Base-by-base conservation (phyloP, 1,140 invertebrate genomes). In the Heliconius melpomene region DNA sequence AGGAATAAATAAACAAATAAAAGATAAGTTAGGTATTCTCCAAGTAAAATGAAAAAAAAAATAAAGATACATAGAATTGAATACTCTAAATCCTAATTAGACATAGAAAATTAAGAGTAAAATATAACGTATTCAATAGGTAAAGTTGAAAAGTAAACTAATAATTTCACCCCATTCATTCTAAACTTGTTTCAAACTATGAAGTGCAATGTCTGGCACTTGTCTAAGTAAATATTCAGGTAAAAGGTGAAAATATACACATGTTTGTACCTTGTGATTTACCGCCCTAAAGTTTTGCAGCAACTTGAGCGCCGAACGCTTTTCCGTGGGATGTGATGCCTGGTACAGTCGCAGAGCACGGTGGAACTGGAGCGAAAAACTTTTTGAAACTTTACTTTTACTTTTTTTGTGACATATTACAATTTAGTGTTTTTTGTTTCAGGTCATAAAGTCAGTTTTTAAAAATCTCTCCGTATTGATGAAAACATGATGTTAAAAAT, bases 271-370 rank as follows among this genome's bases (percentile, higher is more conserved):
- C 89, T 92, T 92, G 73, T 87, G 84, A 82, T 89, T 91, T 11
- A 92, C 87, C 23, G 88, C 84, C 76, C 90, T 88, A 46, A 92
- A 86, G 72, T 92, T 90, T 66, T 92, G 90, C 46, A 93, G 83
- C 32, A 91, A 74, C 78, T 93, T 91, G 40, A 93, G 82, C 7
- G 91, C 85, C 0, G 87, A 87, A 40, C 90, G 85, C 80, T 93
- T 93, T 50, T 93, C 91, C 11, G 88, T 88, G 3, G 90, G 88
- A 77, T 91, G 89, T 2, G 89, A 93, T 60, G 89, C 88, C 79
- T 92, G 89, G 78, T 90, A 93, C 66, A 90, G 73, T 9, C 91
- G 87, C 52, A 93, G 78, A 1, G 90, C 90, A 26, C 90, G 87
- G 66, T 93, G 89, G 60, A 93, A 93, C 92, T 93, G 81, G 0